A percentile compares a stretch with the other conserved stretches of the same genome.
Evolutionary conservation across 1,140 invertebrate species (phyloP).

Genomic region (Mycetomoellerius zeteki): DNA sequence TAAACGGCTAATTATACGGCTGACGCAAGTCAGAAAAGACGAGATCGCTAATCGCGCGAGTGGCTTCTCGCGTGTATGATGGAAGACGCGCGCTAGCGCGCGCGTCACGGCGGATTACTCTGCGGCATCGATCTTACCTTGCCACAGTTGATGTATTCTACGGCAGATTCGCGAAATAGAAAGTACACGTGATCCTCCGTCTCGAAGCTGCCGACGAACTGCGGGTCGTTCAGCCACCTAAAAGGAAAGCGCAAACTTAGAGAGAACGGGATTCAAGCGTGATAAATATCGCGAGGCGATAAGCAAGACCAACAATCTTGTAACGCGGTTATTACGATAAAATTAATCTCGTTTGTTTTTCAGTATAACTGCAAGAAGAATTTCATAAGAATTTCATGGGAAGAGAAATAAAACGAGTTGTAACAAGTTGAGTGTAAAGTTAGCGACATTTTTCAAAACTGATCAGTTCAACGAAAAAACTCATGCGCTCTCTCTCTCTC

Average conservation of each 20-base stretch:
- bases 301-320: neutral
- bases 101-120: constrained; percentile 44
- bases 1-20: constrained; percentile 60
- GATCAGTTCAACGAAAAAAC: neutral
- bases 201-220: constrained; percentile 97
- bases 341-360: constrained; percentile 19
- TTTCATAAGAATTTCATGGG: neutral
- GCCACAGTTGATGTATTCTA: constrained; percentile 97
- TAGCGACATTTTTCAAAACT: neutral
- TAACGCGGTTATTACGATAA: neutral
- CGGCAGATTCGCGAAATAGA: constrained; percentile 95
- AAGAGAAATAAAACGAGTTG: neutral
- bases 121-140: constrained; percentile 89
- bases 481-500: neutral
- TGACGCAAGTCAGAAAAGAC: constrained; percentile 48
- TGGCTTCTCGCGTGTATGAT: constrained; percentile 10
- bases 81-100: neutral
- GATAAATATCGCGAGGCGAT: constrained; percentile 20
- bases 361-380: constrained; percentile 1
- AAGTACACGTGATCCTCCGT: constrained; percentile 96
- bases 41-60: constrained; percentile 55
- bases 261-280: neutral
- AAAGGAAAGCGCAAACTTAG: constrained; percentile 15
- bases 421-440: neutral
- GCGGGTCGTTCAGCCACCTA: constrained; percentile 97